A percentile compares a stretch with the other conserved stretches of the same genome.
Evolutionary conservation across 1,140 invertebrate genomes (phyloP).

Genomic region (Aphidius ervi): DNA sequence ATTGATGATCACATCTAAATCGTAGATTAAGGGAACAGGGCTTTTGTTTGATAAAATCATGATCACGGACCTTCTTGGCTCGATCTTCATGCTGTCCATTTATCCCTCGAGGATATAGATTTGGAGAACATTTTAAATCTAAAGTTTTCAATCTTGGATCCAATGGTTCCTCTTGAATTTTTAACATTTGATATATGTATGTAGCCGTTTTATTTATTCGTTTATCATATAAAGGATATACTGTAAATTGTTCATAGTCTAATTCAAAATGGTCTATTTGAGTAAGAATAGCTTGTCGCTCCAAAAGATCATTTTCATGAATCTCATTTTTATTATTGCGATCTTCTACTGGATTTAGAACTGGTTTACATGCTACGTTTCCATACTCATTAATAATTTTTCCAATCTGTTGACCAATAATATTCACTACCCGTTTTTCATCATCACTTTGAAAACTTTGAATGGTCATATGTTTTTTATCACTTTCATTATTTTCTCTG

Average conservation of each 20-base stretch:
- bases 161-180: constrained; percentile 29
- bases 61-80: constrained; percentile 23
- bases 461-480: too few species aligned
- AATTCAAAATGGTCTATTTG: constrained; percentile 23
- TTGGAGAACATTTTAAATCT: constrained; percentile 37
- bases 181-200: constrained; percentile 36
- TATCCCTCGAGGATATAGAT: constrained; percentile 33
- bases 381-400: background rate
- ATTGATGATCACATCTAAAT: constrained; percentile 35
- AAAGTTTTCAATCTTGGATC: constrained; percentile 27
- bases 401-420: too few species aligned
- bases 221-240: constrained; percentile 34
- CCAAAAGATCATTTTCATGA: too few species aligned
- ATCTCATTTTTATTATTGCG: background rate
- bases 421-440: too few species aligned
- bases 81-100: constrained; percentile 31
- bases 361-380: background rate
- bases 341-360: too few species aligned
- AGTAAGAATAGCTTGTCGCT: constrained; percentile 21
- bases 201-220: constrained; percentile 30
- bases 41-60: constrained; percentile 32
- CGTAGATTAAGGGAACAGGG: constrained; percentile 31
- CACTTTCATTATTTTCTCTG: background rate
- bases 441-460: too few species aligned
- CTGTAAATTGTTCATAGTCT: constrained; percentile 36